Evolutionary conservation across 2,113 vertebrate genomes (phyloP).

Genomic region (Nothoprocta pentlandii): DNA sequence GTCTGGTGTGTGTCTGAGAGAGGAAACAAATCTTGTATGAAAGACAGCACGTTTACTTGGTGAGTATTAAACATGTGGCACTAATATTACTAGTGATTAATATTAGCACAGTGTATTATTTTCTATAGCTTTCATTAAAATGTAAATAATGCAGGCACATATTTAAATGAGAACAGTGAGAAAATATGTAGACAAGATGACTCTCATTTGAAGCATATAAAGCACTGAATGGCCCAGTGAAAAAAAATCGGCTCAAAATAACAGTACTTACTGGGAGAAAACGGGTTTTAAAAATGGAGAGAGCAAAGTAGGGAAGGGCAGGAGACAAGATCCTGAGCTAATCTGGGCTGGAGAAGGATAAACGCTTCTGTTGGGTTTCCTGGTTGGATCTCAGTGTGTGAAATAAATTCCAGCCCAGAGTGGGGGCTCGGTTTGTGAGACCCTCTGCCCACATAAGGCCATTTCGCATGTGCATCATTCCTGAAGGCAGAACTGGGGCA

Average conservation of each 20-base stretch:
- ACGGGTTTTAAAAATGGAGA: not conserved
- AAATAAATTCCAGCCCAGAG: conserved; percentile 5
- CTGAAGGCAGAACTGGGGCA: not conserved
- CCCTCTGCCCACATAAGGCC: not conserved
- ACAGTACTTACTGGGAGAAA: not conserved
- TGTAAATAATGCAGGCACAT: not conserved
- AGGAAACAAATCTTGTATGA: not conserved
- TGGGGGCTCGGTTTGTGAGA: not conserved
- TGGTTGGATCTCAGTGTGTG: not conserved
- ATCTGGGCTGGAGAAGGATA: not conserved
- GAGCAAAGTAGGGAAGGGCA: not conserved
- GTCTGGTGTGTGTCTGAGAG: not conserved
- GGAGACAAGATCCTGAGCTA: not conserved
- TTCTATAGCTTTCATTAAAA: not conserved
- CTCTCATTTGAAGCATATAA: not conserved
- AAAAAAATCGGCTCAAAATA: not conserved
- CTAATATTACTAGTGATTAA: not conserved
- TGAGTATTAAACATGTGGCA: not conserved
- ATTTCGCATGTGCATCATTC: not conserved
- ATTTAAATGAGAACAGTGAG: not conserved
- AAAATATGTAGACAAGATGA: not conserved
- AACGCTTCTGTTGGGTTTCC: not conserved
- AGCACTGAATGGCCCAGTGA: not conserved
- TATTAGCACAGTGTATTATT: not conserved
- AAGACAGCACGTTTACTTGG: not conserved